Evolutionary conservation across 2,888 invertebrate species (phyloP), one percentile per base, ranked within the genome.

Genomic region (Colletes collaris): DNA sequence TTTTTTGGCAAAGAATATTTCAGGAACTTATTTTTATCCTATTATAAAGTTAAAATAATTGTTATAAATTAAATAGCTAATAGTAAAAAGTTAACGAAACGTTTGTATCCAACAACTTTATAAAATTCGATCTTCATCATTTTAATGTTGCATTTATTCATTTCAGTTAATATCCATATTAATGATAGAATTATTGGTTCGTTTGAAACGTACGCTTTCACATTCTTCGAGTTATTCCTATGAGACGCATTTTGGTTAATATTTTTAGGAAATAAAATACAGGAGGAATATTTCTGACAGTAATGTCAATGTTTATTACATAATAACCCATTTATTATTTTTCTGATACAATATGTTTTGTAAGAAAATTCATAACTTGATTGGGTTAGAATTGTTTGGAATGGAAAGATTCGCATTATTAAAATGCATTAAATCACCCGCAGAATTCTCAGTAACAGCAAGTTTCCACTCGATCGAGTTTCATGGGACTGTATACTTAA

Each of bases 261-360:
- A 59, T 53, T 67, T 53, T 37, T 50, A 16, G 46, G 58, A 37
- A 65, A 62, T 37, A 13, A 69, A 27, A 13, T 66, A 5, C 59
- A 62, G 49, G 10, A 27, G 53, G 55, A 46, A 63, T 11, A 60
- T 50, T 62, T 70, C 58, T 63, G 50, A 80, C 53, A 80, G 76
- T 74, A 75, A 76, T 55, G 55, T 67, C 44, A 50, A 65, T 59
- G 49, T 64, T 69, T 76, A 77, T 82, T 82, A 70, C 35, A 79
- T 53, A 80, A 77, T 84, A 87, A 88, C 83, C 86, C 88, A 83
- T 88, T 89, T 88, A 88, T 89, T 89, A 53, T 66, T 81, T 75
- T 82, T 79, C 63, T 78, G 72, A 80, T 81, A 87, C 84, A 88
- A 85, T 84, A 83, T 82, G 69, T 79, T 77, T 74, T 73, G 66